Conservation (phyloP, 2,888 invertebrate species). For the Phyllotreta cruciferae region DNA sequence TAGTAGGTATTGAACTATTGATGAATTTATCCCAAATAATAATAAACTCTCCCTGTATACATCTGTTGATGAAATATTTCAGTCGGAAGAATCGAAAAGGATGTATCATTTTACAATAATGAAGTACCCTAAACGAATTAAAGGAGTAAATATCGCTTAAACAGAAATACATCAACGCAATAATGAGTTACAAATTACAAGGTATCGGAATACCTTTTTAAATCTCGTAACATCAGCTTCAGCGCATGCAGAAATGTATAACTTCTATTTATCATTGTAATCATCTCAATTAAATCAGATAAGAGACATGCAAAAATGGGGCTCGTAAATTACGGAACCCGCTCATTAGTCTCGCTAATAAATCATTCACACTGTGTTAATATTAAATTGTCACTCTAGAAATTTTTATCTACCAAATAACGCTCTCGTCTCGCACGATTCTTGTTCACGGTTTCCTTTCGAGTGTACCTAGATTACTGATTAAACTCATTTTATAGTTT, state of each 20-base stretch:
- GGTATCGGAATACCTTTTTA: slow-evolving; percentile 3
- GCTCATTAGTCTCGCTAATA: slow-evolving; percentile 45
- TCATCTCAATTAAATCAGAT: slow-evolving; percentile 48
- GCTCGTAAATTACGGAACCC: slow-evolving; percentile 45
- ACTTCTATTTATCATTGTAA: slow-evolving; percentile 43
- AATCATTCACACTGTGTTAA: slow-evolving; percentile 52
- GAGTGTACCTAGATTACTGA: slow-evolving; percentile 27
- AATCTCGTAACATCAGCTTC: slow-evolving; percentile 16
- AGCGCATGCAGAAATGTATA: slow-evolving; percentile 20
- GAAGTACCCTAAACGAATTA: background rate
- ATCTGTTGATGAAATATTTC: too few species aligned
- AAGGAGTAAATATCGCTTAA: background rate
- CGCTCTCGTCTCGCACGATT: slow-evolving; percentile 45
- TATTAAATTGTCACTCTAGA: slow-evolving; percentile 53
- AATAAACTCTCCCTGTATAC: too few species aligned
- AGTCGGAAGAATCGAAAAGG: too few species aligned
- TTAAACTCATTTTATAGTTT: slow-evolving; percentile 25
- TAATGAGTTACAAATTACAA: slow-evolving; percentile 13
- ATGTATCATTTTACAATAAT: background rate
- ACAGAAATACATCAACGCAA: background rate
- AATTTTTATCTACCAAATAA: slow-evolving; percentile 47
- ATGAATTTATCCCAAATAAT: too few species aligned
- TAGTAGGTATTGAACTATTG: too few species aligned
- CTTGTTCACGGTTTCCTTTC: slow-evolving; percentile 33
- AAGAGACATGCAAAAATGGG: slow-evolving; percentile 43